Evolutionary conservation across 2,888 invertebrate species (phyloP), one percentile per base, ranked within the genome.

Genomic region (Shargacucullia verbasci): DNA sequence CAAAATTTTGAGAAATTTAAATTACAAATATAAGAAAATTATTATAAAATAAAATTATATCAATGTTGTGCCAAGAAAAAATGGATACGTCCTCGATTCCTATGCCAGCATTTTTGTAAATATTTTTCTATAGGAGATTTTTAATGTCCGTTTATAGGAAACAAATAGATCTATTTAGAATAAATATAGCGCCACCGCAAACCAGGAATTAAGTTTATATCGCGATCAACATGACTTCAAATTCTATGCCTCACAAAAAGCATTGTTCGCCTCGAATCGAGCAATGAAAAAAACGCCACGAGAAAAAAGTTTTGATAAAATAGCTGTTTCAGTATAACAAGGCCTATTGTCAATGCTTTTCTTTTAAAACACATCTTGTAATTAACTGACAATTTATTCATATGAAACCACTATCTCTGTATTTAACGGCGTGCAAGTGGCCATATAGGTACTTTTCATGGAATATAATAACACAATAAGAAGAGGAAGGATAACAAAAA

Each of bases 61-160:
- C 82, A 83, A 79, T 76, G 75, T 72, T 78, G 88, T 88, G 86
- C 87, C 87, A 87, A 84, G 70, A 67, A 74, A 52, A 62, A 60
- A 63, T 67, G 63, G 69, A 79, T 68, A 80, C 84, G 85, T 87
- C 86, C 85, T 73, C 38, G 54, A 77, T 75, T 80, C 77, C 76
- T 79, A 79, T 44, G 76, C 79, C 82, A 82, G 68, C 78, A 76
- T 78, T 82, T 84, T 80, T 88, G 81, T 85, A 86, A 80, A 85
- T 86, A 87, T 84, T 84, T 85, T 83, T 87, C 84, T 87, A 79
- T 82, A 82, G 80, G 78, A 80, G 70, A 84, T 83, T 86, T 87
- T 83, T 79, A 79, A 76, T 70, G 80, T 81, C 79, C 77, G 79
- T 82, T 82, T 84, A 78, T 82, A 82, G 73, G 69, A 70, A 58